A percentile compares a stretch with the other conserved stretches of the same genome.
These are phyloP conservation scores for Promerops cafer DNA, from an alignment of 2,113 vertebrate species.

Conservation along the genomic window DNA sequence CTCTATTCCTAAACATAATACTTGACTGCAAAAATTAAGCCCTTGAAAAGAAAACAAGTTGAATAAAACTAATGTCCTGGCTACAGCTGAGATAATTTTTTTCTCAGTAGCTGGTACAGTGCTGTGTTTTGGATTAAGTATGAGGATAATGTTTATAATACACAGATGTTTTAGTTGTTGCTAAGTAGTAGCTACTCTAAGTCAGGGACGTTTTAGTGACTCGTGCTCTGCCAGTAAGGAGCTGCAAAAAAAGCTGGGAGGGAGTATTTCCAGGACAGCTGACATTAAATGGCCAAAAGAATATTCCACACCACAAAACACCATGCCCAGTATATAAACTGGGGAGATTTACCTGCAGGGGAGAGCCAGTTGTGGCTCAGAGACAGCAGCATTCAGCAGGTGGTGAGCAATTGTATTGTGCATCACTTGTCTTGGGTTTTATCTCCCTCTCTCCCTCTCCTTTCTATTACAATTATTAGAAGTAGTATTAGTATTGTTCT, in stretches of 20 bases:
- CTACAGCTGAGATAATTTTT: neutral
- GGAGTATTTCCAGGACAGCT: no score
- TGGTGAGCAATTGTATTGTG: neutral
- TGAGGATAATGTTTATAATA: neutral
- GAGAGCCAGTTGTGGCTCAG: neutral
- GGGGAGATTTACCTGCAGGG: neutral
- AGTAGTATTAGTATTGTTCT: neutral
- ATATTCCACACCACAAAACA: neutral
- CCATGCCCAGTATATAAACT: neutral
- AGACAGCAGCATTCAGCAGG: neutral
- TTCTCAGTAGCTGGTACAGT: neutral
- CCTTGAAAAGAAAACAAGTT: neutral
- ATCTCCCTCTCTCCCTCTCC: neutral
- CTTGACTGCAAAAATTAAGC: neutral
- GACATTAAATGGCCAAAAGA: neutral
- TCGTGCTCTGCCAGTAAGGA: neutral
- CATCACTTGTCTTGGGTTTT: neutral
- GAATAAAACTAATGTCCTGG: neutral
- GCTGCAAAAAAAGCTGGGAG: neutral
- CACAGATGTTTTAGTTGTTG: neutral
- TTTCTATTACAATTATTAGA: neutral
- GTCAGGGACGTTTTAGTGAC: neutral
- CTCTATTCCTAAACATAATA: neutral
- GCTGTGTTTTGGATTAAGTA: neutral
- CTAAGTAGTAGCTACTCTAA: neutral